phyloP scores from a whole-genome alignment of 2,888 invertebrate genomes.

The Caenorhabditis sulstoni region DNA sequence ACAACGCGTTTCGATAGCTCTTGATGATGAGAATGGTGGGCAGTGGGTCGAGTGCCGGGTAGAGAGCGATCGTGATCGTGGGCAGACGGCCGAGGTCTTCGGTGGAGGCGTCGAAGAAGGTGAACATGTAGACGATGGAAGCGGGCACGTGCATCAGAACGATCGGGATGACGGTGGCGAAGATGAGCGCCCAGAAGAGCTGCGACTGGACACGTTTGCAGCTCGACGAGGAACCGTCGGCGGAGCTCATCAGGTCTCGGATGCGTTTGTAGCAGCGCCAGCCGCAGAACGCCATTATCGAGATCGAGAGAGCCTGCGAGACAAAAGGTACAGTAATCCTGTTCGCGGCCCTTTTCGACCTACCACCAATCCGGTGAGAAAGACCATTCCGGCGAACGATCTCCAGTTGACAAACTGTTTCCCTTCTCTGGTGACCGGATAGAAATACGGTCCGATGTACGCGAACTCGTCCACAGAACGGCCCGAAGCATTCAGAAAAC shows the following conservation, averaged over 20 bases:
- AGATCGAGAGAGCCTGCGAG: constrained; percentile 22
- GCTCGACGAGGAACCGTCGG: neutral
- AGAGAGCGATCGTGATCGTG: constrained; percentile 16
- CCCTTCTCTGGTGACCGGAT: neutral
- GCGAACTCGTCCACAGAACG: neutral
- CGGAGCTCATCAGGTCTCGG: neutral
- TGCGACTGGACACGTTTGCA: constrained; percentile 20
- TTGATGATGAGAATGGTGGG: constrained; percentile 31
- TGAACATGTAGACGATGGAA: constrained; percentile 10
- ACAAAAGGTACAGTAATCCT: neutral
- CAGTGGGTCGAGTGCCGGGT: constrained; percentile 26
- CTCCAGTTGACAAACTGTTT: neutral
- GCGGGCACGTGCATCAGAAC: constrained; percentile 41
- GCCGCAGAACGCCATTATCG: constrained; percentile 21
- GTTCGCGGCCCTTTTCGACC: neutral
- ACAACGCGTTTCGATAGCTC: constrained; percentile 1
- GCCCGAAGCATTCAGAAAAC: neutral
- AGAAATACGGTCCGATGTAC: neutral
- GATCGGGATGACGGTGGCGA: constrained; percentile 28
- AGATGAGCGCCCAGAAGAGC: constrained; percentile 24
- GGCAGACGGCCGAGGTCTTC: constrained; percentile 23
- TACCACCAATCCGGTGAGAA: neutral
- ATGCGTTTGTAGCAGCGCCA: constrained; percentile 10
- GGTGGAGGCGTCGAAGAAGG: constrained; percentile 15
- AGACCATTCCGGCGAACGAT: neutral